Conservation (phyloP, 1,140 invertebrate species). For the Phymastichus coffea region DNA sequence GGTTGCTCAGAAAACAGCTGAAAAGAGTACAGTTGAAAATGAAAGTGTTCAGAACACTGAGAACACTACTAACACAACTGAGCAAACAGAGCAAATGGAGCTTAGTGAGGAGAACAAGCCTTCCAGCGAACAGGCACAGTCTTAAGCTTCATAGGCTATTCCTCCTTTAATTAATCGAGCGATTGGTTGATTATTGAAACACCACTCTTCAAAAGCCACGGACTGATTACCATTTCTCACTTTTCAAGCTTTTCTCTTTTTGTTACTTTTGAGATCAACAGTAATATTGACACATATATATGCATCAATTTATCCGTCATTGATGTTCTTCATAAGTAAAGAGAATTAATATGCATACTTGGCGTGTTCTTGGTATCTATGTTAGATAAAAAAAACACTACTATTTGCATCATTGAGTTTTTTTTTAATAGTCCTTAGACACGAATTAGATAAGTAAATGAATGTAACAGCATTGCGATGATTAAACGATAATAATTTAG, state of each 20-base stretch:
- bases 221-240: slow-evolving; percentile 16
- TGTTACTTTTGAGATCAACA: slow-evolving; percentile 14
- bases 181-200: slow-evolving; percentile 26
- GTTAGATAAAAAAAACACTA: slow-evolving; percentile 8
- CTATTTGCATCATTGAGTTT: slow-evolving; percentile 16
- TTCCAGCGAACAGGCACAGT: slow-evolving; percentile 53
- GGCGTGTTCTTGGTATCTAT: slow-evolving; percentile 11
- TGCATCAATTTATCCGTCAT: slow-evolving; percentile 8
- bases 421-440: not conserved
- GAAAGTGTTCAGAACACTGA: slow-evolving; percentile 51
- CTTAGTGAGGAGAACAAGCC: slow-evolving; percentile 48
- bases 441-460: slow-evolving; percentile 19
- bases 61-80: slow-evolving; percentile 45
- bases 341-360: slow-evolving; percentile 9
- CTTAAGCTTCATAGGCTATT: slow-evolving; percentile 52
- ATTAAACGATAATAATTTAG: slow-evolving; percentile 4
- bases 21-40: slow-evolving; percentile 44
- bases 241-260: slow-evolving; percentile 10
- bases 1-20: slow-evolving; percentile 48
- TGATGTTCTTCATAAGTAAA: slow-evolving; percentile 1
- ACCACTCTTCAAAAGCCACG: slow-evolving; percentile 15
- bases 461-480: slow-evolving; percentile 18
- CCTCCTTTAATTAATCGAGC: slow-evolving; percentile 38
- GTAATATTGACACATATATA: slow-evolving; percentile 16
- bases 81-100: slow-evolving; percentile 48